Evolutionary conservation across 2,888 invertebrate species (phyloP), one percentile per base, ranked within the genome.

Genomic region (Glomeris marginata): DNA sequence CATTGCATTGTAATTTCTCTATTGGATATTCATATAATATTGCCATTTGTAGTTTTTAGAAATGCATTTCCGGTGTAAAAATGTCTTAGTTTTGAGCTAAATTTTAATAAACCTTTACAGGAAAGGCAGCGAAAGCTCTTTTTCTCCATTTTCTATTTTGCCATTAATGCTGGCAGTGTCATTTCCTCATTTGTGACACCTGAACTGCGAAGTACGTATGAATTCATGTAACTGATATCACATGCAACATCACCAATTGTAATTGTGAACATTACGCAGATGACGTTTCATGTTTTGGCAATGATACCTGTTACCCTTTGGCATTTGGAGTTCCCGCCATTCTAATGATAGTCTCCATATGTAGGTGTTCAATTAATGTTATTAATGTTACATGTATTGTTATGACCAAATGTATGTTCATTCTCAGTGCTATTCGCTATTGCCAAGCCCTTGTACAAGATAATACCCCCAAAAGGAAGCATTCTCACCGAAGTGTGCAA

Each of bases 101-200:
- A 11, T 40, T 8, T 10, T 18, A 6, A 34, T 45, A 45, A 28
- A 10, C 13, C 16, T 45, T 5, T n/a, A 10, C 86, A 92, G 69
- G 79, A 78, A 58, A 71, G 70, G 58, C 80, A 85, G 63, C 70
- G 92, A 52, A 78, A 80, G 15, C 77, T 77, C 52, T 95, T 88
- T 70, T 95, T 95, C 70, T 92, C 92, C 0, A 69, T 92, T 1
- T 95, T 94, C 67, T 95, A 95, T 70, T 88, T 94, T 63, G 72
- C 88, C 42, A 92, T 95, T 62, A 95, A 94, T 66, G 61, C 70
- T 6, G 94, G 94, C 8, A 87, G 88, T 56, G 74, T 90, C 48
- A 74, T 94, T 45, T 90, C 91, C 0, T 90, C 86, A 0, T 77
- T 84, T 56, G 61, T 94, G 1, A 91, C 92, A 0, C 95, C 95